Percentiles rank a stretch among this genome's conserved stretches.
Conservation (phyloP, 2,797 vertebrate genomes). For the Zalophus californianus region DNA sequence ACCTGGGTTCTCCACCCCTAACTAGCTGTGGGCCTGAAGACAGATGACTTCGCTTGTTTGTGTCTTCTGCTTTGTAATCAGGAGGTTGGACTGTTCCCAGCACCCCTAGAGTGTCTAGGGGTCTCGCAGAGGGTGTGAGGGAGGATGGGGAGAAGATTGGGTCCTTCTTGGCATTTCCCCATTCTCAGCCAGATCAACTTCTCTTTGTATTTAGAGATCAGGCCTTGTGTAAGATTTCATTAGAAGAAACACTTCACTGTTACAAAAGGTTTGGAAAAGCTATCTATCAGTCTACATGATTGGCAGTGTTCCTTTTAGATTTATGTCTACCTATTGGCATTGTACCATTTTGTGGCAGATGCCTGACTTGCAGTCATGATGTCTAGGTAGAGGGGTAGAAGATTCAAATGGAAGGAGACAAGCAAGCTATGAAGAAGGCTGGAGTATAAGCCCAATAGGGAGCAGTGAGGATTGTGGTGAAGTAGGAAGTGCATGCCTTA, state of each 20-base stretch:
- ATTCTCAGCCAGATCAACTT: neutral
- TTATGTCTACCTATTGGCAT: neutral
- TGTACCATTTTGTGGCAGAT: neutral
- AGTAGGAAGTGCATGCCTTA: neutral
- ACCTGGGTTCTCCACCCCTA: neutral
- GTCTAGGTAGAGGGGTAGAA: neutral
- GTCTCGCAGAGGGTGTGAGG: neutral
- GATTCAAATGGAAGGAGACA: neutral
- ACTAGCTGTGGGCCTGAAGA: neutral
- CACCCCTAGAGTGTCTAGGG: neutral
- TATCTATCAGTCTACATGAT: neutral
- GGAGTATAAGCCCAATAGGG: neutral
- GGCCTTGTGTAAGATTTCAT: neutral
- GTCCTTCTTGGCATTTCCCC: neutral
- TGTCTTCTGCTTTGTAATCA: neutral
- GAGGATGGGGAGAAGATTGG: neutral
- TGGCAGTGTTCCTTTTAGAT: neutral
- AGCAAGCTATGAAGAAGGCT: neutral
- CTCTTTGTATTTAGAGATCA: constrained; percentile 12
- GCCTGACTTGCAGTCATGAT: neutral
- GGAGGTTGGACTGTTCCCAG: neutral
- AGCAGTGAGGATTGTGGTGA: neutral
- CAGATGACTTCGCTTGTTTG: neutral
- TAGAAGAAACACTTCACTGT: neutral
- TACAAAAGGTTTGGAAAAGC: neutral